Base-by-base conservation (phyloP, 1,140 invertebrate genomes). In the Leucophenga varia region DNA sequence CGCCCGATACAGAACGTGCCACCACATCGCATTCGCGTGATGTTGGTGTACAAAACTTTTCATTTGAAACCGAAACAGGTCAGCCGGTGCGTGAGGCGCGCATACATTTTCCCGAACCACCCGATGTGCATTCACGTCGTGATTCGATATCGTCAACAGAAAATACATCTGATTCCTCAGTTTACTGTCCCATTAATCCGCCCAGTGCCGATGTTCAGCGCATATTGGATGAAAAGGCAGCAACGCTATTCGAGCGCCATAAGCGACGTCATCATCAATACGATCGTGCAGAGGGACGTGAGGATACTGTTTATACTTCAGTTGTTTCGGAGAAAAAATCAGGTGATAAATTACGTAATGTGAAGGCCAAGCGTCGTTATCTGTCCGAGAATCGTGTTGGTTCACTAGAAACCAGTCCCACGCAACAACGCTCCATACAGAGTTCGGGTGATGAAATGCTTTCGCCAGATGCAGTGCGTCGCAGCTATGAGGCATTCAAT, bases 121-220 rank as follows among this genome's bases (percentile, higher is more conserved):
- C 43, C 7, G 34, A 53, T 3, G n/a, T 40, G 5, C 48, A 57
- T 5, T 44, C 56, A 7, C 55, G 67, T 7, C 57, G 57, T 1
- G 57, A 64, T 30, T 74, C 72, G 13, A 49, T 74, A 21, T 68
- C 59, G 1, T 74, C 72, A 4, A 57, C 64, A 0, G 61, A 75
- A 21, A 75, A 71, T 41, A 75, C 73, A 2, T 75, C 73, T 0
- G 73, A 75, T 38, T 75, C 73, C 0, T 75, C 73, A 10, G 70
- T 75, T 0, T 75, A 75, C 28, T 73, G 70, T 35, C 72, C 72
- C 14, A 73, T 75, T 1, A 72, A 73, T 53, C 61, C 65, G 6
- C 70, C 67, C 7, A 61, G 54, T 30, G 57, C 58, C 12, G 72
- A 74, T 54, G 58, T 75, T 17, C 70, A 75, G 37, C 55, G 65